These are phyloP conservation scores for Periophthalmodon schlosseri DNA, from an alignment of 2,113 vertebrate genomes.

Conservation along the genomic window DNA sequence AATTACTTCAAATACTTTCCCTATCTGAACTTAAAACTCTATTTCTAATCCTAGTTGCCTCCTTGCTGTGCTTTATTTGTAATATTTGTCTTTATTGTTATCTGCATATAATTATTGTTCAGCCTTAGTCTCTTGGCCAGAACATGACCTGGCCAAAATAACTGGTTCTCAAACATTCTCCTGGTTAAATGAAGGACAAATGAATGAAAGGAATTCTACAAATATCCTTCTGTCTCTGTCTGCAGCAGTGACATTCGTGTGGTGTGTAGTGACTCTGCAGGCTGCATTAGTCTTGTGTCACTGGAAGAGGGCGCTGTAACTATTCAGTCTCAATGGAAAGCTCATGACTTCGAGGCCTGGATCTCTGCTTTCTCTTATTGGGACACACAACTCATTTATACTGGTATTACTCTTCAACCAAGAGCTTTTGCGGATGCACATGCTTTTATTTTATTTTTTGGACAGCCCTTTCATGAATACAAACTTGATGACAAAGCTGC, in stretches of 20 bases:
- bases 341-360: constrained; percentile 94
- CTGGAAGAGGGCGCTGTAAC: constrained; percentile 73
- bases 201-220: too few species aligned
- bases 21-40: too few species aligned
- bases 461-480: background rate
- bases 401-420: constrained; percentile 75
- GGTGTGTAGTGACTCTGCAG: constrained; percentile 90
- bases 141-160: too few species aligned
- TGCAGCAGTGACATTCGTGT: constrained; percentile 79
- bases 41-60: too few species aligned
- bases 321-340: constrained; percentile 83
- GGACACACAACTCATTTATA: constrained; percentile 87
- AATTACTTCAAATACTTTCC: too few species aligned
- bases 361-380: constrained; percentile 95
- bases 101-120: too few species aligned
- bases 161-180: too few species aligned
- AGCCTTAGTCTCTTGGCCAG: too few species aligned
- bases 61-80: too few species aligned
- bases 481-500: background rate
- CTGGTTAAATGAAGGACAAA: too few species aligned
- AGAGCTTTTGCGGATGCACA: background rate
- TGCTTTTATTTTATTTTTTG: background rate
- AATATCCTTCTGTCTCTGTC: background rate
- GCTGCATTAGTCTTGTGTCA: constrained; percentile 81
- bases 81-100: too few species aligned